Evolutionary conservation across 1,140 invertebrate genomes (phyloP).

Genomic region (Nylanderia fulva): DNA sequence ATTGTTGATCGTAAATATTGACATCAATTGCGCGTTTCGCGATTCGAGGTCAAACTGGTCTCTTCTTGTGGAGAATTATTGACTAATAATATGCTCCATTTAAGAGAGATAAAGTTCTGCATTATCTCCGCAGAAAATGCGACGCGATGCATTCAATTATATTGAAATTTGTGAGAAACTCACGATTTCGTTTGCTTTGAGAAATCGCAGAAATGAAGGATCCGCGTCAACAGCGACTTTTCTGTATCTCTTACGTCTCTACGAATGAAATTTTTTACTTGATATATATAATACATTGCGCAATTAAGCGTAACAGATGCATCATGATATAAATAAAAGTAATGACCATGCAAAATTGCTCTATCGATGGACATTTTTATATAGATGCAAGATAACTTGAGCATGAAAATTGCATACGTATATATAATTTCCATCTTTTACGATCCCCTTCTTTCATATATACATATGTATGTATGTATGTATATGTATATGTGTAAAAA

Average conservation of each 20-base stretch:
- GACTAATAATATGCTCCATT: constrained; percentile 26
- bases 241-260: neutral
- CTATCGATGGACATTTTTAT: constrained; percentile 26
- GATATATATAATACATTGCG: neutral
- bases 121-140: neutral
- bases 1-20: constrained; percentile 13
- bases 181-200: neutral
- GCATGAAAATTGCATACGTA: too few relatives aligned
- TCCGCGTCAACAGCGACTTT: constrained; percentile 7
- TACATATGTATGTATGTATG: too few relatives aligned
- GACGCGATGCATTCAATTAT: neutral
- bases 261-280: constrained; percentile 19
- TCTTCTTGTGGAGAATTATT: constrained; percentile 3
- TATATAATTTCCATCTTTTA: neutral
- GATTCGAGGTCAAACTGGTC: neutral
- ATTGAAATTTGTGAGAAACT: neutral
- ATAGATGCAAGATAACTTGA: neutral
- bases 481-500: too few relatives aligned
- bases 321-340: constrained; percentile 26
- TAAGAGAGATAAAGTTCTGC: neutral
- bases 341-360: neutral
- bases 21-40: constrained; percentile 13
- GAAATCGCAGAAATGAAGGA: neutral
- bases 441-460: neutral
- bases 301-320: constrained; percentile 34